Conservation (phyloP, 2,888 invertebrate species). For the Drosophila nigricruria region DNA sequence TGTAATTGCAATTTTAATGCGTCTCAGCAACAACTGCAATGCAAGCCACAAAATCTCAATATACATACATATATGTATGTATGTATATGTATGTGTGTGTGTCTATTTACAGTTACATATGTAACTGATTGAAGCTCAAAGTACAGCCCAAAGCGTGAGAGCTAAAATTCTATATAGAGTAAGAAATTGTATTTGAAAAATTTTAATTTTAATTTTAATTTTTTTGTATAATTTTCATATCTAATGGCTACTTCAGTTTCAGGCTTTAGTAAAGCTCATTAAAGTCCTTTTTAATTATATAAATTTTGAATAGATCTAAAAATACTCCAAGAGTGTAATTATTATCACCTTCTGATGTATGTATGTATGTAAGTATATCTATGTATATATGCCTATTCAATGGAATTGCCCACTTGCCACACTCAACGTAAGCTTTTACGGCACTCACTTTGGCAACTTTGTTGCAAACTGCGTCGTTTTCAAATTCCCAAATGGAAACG, state of each 20-base stretch:
- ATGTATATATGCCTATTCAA: neutral
- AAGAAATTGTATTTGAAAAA: no score
- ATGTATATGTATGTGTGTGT: neutral
- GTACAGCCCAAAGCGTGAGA: no score
- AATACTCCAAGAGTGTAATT: no score
- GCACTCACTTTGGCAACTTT: constrained; percentile 34
- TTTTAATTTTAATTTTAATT: no score
- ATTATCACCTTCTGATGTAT: neutral
- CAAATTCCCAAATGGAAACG: constrained; percentile 1
- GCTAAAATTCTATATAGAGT: no score
- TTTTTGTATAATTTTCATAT: no score
- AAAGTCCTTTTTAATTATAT: no score
- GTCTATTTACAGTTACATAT: neutral
- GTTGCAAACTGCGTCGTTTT: constrained; percentile 42
- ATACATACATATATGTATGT: neutral
- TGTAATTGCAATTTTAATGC: constrained; percentile 54
- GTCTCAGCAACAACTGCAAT: constrained; percentile 34
- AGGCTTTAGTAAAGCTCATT: no score
- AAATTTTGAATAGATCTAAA: no score
- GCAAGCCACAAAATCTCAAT: neutral
- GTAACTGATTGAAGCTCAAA: neutral
- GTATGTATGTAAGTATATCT: neutral
- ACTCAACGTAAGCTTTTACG: constrained; percentile 22
- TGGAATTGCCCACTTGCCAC: constrained; percentile 14
- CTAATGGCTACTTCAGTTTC: no score